Evolutionary conservation across 1,140 invertebrate genomes (phyloP), one percentile per base, ranked within the genome.

Genomic region (Nasonia vitripennis): DNA sequence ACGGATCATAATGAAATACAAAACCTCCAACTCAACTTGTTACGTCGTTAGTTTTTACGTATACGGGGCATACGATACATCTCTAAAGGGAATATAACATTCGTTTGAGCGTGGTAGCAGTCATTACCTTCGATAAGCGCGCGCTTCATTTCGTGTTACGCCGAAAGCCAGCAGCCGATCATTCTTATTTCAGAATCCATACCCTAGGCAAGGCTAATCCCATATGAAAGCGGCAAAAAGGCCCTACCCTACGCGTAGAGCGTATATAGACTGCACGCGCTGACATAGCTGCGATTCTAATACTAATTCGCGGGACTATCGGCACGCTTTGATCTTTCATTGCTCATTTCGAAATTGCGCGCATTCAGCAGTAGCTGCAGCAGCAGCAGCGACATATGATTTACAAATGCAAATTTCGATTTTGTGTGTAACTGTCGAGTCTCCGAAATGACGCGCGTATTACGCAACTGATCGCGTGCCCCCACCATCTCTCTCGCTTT

Each of bases 301-400:
- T 17, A 7, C 70, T 78, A 7, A 73, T 78, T 79, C 67, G 45
- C 17, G 6, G 27, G 11, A 78, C 31, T 71, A 27, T n/a, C 51
- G n/a, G 55, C n/a, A 17, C 10, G 71, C 78, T 81, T 85, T 85
- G 79, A 85, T 85, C 73, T 85, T 85, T 70, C 79, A 78, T 85
- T 37, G 23, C 34, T 85, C 41, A 37, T 81, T 81, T 77, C 31
- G 68, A 73, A 79, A 84, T 78, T 79, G 55, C 73, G 5, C 23
- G 48, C 17, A 45, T 75, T 75, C n/a, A 75, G 31, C 17, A 37
- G 3, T 37, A 37, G 34, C 34, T 4, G 68, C 23, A 45, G 34
- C 34, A 5, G 68, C 23, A 41, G 41, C 27, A 34, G 48, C 31
- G 17, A 37, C 48, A 62, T 78, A 68, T 80, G 41, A 81, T 77